A percentile compares a stretch with the other conserved stretches of the same genome.
Evolutionary conservation across 2,888 invertebrate genomes (phyloP).

Genomic region (Oscheius myriophilus): DNA sequence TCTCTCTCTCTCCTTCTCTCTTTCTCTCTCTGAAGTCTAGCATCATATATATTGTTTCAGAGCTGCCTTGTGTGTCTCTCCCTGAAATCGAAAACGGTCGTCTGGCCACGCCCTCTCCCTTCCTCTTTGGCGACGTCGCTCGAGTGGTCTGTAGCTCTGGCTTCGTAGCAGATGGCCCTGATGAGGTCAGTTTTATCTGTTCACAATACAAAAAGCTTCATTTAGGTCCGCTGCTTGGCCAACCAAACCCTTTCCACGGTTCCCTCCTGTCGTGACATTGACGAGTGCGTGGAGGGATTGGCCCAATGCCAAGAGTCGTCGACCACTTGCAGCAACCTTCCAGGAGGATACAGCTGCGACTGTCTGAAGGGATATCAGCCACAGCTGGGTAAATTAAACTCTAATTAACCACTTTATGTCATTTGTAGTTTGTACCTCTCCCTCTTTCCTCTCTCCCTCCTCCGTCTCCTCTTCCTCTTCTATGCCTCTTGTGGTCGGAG

Average conservation of each 20-base stretch:
- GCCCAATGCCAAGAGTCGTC: slow-evolving; percentile 58
- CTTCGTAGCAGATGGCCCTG: slow-evolving; percentile 59
- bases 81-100: slow-evolving; percentile 64
- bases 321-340: slow-evolving; percentile 62
- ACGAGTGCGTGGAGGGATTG: slow-evolving; percentile 66
- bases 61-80: slow-evolving; percentile 61
- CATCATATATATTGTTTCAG: slow-evolving; percentile 37
- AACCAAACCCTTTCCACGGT: slow-evolving; percentile 67
- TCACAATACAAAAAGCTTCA: not conserved
- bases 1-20: not conserved
- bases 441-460: slow-evolving; percentile 24
- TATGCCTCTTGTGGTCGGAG: not conserved
- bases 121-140: slow-evolving; percentile 65
- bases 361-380: slow-evolving; percentile 68
- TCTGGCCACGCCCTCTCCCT: slow-evolving; percentile 43
- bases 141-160: slow-evolving; percentile 65
- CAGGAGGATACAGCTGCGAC: slow-evolving; percentile 68
- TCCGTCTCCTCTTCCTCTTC: slow-evolving; percentile 30
- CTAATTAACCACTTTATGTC: not conserved
- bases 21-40: too few species aligned
- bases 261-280: slow-evolving; percentile 66
- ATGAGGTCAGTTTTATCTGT: slow-evolving; percentile 52
- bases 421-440: slow-evolving; percentile 26
- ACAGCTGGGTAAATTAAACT: slow-evolving; percentile 59
- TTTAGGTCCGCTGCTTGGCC: slow-evolving; percentile 62